These are phyloP conservation scores for Apostichopus leukothele DNA, from an alignment of 53 echinoderm and acorn worm species.

Conservation along the genomic window DNA sequence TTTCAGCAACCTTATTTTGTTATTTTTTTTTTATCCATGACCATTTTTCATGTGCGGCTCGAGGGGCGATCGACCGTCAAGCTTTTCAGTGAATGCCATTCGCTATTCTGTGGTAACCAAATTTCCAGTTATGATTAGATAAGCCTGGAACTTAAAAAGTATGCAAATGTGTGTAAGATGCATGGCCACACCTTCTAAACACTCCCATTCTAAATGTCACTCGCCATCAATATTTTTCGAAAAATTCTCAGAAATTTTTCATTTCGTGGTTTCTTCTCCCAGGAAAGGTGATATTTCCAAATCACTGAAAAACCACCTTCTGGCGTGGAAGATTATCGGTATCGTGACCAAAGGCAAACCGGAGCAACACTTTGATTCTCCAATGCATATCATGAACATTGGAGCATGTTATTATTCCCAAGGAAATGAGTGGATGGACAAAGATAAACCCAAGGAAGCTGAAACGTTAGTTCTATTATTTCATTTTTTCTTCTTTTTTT, in stretches of 20 bases:
- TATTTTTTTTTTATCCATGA: too few species aligned
- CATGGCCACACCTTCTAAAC: too few species aligned
- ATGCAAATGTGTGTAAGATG: too few species aligned
- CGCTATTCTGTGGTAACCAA: too few species aligned
- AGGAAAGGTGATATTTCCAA: constrained; percentile 34
- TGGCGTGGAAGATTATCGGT: constrained; percentile 75
- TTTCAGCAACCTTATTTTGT: too few species aligned
- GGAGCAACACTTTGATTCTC: constrained; percentile 77
- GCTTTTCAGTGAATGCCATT: too few species aligned
- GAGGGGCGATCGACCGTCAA: too few species aligned
- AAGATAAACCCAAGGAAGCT: constrained; percentile 29
- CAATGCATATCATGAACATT: constrained; percentile 77
- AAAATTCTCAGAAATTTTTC: background rate
- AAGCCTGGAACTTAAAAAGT: too few species aligned
- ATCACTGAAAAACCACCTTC: constrained; percentile 65
- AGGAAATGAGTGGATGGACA: constrained; percentile 58
- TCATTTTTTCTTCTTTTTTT: too few species aligned
- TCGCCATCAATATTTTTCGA: background rate
- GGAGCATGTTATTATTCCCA: constrained; percentile 74
- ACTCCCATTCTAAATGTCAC: too few species aligned
- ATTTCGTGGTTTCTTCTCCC: background rate
- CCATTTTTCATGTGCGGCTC: too few species aligned
- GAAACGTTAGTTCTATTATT: constrained; percentile 7
- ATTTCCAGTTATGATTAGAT: too few species aligned
- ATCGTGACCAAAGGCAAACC: constrained; percentile 66